These are phyloP conservation scores for Anthrax anthrax DNA, from an alignment of 2,888 invertebrate species.

Conservation along the genomic window DNA sequence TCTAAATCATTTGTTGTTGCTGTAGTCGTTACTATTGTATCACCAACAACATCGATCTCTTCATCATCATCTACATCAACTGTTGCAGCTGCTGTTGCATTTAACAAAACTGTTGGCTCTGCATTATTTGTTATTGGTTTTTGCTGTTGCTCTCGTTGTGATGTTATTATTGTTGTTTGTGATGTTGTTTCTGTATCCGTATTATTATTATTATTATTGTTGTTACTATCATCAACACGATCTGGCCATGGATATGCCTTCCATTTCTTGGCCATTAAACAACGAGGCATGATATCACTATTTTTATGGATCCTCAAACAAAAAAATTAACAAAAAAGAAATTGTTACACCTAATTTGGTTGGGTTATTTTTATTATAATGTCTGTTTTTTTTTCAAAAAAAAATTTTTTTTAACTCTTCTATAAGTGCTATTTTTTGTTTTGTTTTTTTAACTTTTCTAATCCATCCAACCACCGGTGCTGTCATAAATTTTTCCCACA, in stretches of 20 bases:
- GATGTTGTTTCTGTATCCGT: slow-evolving; percentile 3
- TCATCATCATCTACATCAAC: slow-evolving; percentile 53
- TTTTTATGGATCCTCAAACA: too few relatives aligned
- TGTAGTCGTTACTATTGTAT: slow-evolving; percentile 24
- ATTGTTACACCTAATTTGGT: background rate
- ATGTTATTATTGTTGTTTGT: slow-evolving; percentile 11
- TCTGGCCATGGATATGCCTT: slow-evolving; percentile 72
- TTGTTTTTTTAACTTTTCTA: too few relatives aligned
- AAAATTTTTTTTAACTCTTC: too few relatives aligned
- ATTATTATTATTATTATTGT: slow-evolving; percentile 8
- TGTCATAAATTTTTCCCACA: slow-evolving; percentile 7
- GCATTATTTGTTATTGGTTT: background rate
- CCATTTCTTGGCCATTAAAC: slow-evolving; percentile 93
- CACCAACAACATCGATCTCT: slow-evolving; percentile 79
- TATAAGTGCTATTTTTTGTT: too few relatives aligned
- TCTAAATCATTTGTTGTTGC: slow-evolving; percentile 8
- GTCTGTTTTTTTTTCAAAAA: too few relatives aligned
- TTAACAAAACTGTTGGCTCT: slow-evolving; percentile 16
- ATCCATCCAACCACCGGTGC: slow-evolving; percentile 4
- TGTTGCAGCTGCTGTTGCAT: slow-evolving; percentile 21
- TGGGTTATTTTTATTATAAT: too few relatives aligned
- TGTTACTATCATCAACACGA: slow-evolving; percentile 35
- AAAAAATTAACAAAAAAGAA: background rate
- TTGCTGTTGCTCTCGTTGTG: slow-evolving; percentile 3
- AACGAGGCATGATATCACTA: slow-evolving; percentile 59